phyloP scores from a whole-genome alignment of 2,797 vertebrate genomes.

The Hybognathus amarus region DNA sequence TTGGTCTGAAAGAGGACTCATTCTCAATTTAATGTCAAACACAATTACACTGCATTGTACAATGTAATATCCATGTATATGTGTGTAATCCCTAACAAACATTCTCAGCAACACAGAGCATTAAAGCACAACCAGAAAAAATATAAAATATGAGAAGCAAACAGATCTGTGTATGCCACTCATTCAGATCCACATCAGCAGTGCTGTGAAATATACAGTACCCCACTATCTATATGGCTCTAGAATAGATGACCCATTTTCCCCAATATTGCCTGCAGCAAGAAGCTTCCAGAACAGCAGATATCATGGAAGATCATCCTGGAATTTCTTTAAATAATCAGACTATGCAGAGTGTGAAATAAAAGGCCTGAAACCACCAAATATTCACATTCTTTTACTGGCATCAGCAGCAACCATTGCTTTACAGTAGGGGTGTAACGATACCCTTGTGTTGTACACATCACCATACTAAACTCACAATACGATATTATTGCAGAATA shows the following conservation, averaged over 20 bases:
- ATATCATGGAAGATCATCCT: slow-evolving; percentile 70
- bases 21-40: not conserved
- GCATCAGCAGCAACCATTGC: not conserved
- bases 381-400: too few species aligned
- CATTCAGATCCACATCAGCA: slow-evolving; percentile 57
- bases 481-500: too few species aligned
- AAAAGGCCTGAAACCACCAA: too few species aligned
- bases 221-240: slow-evolving; percentile 54
- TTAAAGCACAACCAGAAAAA: not conserved
- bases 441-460: too few species aligned
- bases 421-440: not conserved
- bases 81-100: not conserved
- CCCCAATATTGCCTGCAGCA: slow-evolving; percentile 62
- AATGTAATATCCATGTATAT: not conserved
- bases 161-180: not conserved
- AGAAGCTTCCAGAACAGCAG: slow-evolving; percentile 62
- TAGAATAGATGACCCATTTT: slow-evolving; percentile 68
- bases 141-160: not conserved
- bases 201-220: slow-evolving; percentile 40
- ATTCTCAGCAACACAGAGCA: not conserved
- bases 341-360: slow-evolving; percentile 20
- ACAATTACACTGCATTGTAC: not conserved
- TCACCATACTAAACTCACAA: too few species aligned
- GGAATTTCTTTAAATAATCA: slow-evolving; percentile 65
- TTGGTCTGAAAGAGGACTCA: not conserved